A percentile compares a stretch with the other conserved stretches of the same genome.
These are phyloP conservation scores for Oncorhynchus mykiss DNA, from an alignment of 2,113 vertebrate species.

Conservation along the genomic window DNA sequence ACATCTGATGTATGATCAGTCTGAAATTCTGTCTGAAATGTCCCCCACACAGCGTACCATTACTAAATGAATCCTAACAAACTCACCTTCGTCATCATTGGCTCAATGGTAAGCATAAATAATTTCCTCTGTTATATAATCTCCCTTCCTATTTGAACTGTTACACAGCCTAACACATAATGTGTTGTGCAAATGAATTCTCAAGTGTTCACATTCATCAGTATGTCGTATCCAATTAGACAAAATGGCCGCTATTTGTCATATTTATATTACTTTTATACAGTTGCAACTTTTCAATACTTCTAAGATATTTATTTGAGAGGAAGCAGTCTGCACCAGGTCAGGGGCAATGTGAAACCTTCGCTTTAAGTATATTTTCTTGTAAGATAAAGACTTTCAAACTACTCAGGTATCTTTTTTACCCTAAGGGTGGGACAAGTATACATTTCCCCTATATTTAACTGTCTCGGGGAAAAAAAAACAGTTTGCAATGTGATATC, in stretches of 20 bases:
- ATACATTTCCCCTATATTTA: constrained; percentile 44
- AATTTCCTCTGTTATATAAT: background rate
- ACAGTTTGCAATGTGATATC: constrained; percentile 65
- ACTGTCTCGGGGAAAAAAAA: constrained; percentile 54
- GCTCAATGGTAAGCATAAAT: constrained; percentile 4
- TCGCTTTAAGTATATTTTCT: constrained; percentile 43
- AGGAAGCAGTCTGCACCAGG: constrained; percentile 32
- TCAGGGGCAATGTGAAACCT: constrained; percentile 38
- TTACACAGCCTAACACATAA: no score
- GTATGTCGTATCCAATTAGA: no score
- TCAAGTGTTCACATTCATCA: no score
- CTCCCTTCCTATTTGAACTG: no score
- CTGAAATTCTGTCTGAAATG: background rate
- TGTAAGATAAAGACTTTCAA: constrained; percentile 64
- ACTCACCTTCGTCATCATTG: constrained; percentile 21
- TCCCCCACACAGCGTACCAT: background rate
- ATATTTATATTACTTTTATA: no score
- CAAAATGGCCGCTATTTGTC: no score
- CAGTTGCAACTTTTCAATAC: no score
- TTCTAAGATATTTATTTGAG: background rate
- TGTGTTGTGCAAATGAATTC: no score
- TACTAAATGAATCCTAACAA: constrained; percentile 14
- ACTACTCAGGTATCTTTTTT: constrained; percentile 55
- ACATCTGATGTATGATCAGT: background rate
- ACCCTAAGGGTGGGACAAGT: constrained; percentile 49